Evolutionary conservation across 2,797 vertebrate species (phyloP).

Genomic region (Enteromius trimaculatus): DNA sequence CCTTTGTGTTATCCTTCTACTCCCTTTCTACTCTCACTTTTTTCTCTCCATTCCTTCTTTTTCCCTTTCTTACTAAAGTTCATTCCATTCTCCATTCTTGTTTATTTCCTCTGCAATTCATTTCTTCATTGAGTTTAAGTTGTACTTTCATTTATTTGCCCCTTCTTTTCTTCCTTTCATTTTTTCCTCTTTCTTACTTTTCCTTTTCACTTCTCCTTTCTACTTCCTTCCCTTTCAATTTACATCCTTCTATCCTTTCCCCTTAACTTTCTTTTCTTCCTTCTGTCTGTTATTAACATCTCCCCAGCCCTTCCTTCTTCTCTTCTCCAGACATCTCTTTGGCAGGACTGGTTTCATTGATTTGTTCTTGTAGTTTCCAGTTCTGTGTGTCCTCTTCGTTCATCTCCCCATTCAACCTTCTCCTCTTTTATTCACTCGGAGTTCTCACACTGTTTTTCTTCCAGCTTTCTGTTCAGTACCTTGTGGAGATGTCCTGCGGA

Average conservation of each 20-base stretch:
- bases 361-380: not conserved
- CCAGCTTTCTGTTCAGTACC: not conserved
- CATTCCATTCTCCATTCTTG: too few relatives aligned
- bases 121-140: too few relatives aligned
- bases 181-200: not conserved
- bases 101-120: too few relatives aligned
- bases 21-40: not conserved
- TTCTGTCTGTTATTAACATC: not conserved
- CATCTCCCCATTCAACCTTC: not conserved
- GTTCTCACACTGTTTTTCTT: not conserved
- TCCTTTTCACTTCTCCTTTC: too few relatives aligned
- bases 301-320: not conserved
- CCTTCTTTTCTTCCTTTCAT: not conserved
- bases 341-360: not conserved
- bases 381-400: not conserved
- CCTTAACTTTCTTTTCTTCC: conserved; percentile 27
- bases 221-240: not conserved
- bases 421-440: not conserved
- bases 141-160: too few relatives aligned
- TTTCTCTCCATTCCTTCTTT: too few relatives aligned
- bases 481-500: not conserved
- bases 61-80: too few relatives aligned
- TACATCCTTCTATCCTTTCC: not conserved
- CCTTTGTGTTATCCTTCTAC: not conserved
- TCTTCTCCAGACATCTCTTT: not conserved